A percentile compares a stretch with the other conserved stretches of the same genome.
phyloP scores from a whole-genome alignment of 2,888 invertebrate species.

The Drosophila multiciliata region DNA sequence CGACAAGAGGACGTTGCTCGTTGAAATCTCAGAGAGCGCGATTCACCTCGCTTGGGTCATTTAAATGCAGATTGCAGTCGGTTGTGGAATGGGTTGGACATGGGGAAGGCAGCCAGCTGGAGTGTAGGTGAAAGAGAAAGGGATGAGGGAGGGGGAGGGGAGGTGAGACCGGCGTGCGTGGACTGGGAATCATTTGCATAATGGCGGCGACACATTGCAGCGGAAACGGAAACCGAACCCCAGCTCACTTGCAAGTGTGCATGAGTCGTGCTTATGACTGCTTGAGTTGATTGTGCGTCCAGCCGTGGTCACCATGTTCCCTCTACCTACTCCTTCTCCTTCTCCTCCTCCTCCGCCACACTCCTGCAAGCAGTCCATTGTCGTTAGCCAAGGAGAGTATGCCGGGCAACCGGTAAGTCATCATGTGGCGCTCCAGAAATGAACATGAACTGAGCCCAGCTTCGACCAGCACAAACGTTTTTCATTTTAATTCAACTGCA shows the following conservation, averaged over 20 bases:
- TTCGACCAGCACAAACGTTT: conserved; percentile 54
- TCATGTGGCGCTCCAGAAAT: conserved; percentile 45
- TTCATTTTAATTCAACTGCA: conserved; percentile 67
- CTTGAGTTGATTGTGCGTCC: conserved; percentile 64
- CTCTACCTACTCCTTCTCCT: background rate
- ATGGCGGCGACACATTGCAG: conserved; percentile 78
- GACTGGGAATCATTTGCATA: conserved; percentile 62
- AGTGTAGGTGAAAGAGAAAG: background rate
- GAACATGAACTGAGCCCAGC: conserved; percentile 57
- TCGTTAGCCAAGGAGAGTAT: conserved; percentile 54
- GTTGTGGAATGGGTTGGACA: conserved; percentile 42
- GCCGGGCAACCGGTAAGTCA: conserved; percentile 31
- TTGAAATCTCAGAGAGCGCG: conserved; percentile 61
- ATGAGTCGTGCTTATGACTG: conserved; percentile 73
- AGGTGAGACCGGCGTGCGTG: background rate
- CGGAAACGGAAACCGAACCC: conserved; percentile 71
- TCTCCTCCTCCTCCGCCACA: background rate
- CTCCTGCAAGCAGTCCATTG: conserved; percentile 41
- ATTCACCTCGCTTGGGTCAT: conserved; percentile 66
- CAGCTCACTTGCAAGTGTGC: conserved; percentile 67
- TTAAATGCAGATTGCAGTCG: conserved; percentile 80
- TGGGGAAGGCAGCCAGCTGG: background rate
- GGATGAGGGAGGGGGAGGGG: background rate
- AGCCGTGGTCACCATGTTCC: conserved; percentile 43
- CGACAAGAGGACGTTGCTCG: conserved; percentile 60